Base-by-base conservation (phyloP, 2,888 invertebrate genomes). In the Hermodice carunculata region DNA sequence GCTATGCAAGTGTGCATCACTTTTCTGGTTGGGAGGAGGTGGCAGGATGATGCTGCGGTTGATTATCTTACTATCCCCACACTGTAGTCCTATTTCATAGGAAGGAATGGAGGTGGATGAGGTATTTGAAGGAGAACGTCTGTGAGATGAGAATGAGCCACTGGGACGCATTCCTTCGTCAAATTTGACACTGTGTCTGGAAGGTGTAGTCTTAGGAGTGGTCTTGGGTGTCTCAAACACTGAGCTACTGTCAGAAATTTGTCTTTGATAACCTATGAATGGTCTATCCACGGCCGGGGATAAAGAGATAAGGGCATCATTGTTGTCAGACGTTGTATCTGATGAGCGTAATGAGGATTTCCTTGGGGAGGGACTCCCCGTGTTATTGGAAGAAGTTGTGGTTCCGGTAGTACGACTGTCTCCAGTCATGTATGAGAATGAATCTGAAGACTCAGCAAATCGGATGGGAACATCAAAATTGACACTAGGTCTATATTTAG, bases 111-210 rank as follows among this genome's bases (percentile, higher is more conserved):
- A 90, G 2, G 89, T 88, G 76, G 89, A 90, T 22, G 91, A 91
- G 3, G 93, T 91, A 78, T 93, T 93, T 0, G 94, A 93, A 0
- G 93, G 91, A 0, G 93, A 93, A 62, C 94, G 89, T 74, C 92
- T 89, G 84, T 94, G 95, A 57, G 67, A 60, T 42, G 66, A 61
- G 61, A 64, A 61, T 34, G 70, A 63, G 32, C 59, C 69, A 51
- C 73, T 74, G 44, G 68, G 64, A 57, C 75, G 73, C 43, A 66
- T 70, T 44, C 64, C 59, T 56, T 85, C 85, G 70, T 84, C 84
- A 71, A 85, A 84, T 31, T 81, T 83, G 62, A 84, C 83, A 42
- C 78, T 81, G 63, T 81, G 81, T 61, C 81, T 65, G 64, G 81
- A 79, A 19, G 77, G 76, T 54, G 76, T 74, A 11, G 57, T 52